These are phyloP conservation scores for Cancer borealis DNA, from an alignment of 2,888 invertebrate genomes.

Conservation along the genomic window DNA sequence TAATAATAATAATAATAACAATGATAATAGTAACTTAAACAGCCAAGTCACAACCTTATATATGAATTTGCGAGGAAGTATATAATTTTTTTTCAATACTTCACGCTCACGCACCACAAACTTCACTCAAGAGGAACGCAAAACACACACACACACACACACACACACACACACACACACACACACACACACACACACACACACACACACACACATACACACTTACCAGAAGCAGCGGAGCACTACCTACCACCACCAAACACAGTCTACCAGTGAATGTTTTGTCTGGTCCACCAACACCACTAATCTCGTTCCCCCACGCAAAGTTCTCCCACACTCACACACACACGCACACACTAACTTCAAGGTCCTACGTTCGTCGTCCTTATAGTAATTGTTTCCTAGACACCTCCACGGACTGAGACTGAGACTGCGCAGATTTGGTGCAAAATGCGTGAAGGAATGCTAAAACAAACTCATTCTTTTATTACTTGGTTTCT, in stretches of 20 bases:
- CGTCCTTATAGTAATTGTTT: not conserved
- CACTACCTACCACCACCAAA: not conserved
- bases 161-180: not conserved
- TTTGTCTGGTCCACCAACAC: not conserved
- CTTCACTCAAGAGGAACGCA: not conserved
- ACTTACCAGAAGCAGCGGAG: not conserved
- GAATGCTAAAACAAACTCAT: not conserved
- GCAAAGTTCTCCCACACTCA: slow-evolving; percentile 27
- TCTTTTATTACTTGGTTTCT: no score
- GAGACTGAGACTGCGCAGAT: not conserved
- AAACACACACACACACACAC: not conserved
- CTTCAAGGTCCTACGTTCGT: not conserved
- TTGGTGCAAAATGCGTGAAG: not conserved
- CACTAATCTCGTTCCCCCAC: not conserved
- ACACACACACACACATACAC: slow-evolving; percentile 36
- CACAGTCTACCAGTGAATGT: not conserved
- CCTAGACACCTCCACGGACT: slow-evolving; percentile 15
- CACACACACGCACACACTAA: not conserved
- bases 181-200: slow-evolving; percentile 26
- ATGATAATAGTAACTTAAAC: not conserved
- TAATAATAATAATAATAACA: not conserved
- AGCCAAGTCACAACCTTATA: not conserved
- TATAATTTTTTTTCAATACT: not conserved
- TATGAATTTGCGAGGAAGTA: not conserved
- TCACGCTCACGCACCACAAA: not conserved